Conservation (phyloP, 2,888 invertebrate genomes). For the Epirrhoe tristata region DNA sequence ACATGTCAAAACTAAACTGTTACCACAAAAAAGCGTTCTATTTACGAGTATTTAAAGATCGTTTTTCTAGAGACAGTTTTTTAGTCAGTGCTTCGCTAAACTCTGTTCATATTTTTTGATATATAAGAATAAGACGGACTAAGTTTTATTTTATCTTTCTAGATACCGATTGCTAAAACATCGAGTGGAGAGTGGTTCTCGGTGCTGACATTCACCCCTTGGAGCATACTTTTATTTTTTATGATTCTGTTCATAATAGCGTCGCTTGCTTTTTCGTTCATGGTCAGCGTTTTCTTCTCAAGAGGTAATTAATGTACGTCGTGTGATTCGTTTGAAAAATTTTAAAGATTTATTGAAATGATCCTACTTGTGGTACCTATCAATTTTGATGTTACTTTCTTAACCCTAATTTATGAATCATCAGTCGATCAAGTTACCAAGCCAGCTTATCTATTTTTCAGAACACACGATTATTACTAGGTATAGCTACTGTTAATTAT, state of each 20-base stretch:
- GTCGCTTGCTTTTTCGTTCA: conserved; percentile 91
- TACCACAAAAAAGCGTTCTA: too few relatives aligned
- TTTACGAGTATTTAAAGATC: too few relatives aligned
- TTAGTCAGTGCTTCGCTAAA: too few relatives aligned
- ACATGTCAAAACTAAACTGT: too few relatives aligned
- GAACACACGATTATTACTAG: too few relatives aligned
- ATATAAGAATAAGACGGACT: too few relatives aligned
- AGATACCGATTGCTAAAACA: conserved; percentile 81
- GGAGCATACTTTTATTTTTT: conserved; percentile 89
- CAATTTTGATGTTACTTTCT: background rate
- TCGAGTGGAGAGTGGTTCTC: conserved; percentile 75
- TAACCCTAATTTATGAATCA: background rate
- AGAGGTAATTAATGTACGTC: conserved; percentile 84
- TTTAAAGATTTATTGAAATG: background rate
- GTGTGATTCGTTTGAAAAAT: background rate
- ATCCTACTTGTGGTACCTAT: background rate
- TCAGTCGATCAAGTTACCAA: too few relatives aligned
- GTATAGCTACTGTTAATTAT: too few relatives aligned
- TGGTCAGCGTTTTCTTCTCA: conserved; percentile 92
- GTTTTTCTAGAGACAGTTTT: too few relatives aligned
- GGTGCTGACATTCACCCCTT: conserved; percentile 89
- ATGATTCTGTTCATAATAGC: conserved; percentile 89
- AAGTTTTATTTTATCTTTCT: conserved; percentile 43
- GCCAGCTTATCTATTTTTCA: background rate
- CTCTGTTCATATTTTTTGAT: too few relatives aligned